Evolutionary conservation across 2,888 invertebrate genomes (phyloP).

Genomic region (Limenitis camilla): DNA sequence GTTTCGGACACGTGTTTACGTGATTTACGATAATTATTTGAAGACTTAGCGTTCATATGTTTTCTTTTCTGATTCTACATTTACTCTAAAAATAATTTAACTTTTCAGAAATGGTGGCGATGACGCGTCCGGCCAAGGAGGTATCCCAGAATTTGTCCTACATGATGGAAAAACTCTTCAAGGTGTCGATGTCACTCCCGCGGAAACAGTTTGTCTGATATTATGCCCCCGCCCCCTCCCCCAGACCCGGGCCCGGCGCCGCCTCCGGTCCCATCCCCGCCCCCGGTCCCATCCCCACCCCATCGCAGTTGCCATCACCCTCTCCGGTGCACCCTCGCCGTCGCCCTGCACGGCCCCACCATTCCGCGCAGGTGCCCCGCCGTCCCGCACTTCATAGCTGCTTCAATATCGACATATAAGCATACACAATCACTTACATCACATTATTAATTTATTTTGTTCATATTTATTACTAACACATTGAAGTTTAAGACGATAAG

Average conservation of each 20-base stretch:
- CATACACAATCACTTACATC: too few relatives aligned
- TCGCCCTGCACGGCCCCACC: background rate
- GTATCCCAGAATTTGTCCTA: slow-evolving; percentile 64
- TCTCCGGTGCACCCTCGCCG: too few relatives aligned
- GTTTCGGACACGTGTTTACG: too few relatives aligned
- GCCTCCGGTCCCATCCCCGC: background rate
- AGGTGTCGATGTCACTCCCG: slow-evolving; percentile 62
- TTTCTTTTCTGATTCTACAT: slow-evolving; percentile 72
- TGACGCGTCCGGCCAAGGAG: slow-evolving; percentile 65
- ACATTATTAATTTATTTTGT: too few relatives aligned
- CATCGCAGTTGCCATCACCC: too few relatives aligned
- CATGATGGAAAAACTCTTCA: slow-evolving; percentile 71
- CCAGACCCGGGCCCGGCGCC: background rate
- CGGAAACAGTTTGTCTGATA: slow-evolving; percentile 50
- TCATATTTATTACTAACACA: too few relatives aligned
- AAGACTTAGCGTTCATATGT: too few relatives aligned
- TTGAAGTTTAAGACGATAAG: too few relatives aligned
- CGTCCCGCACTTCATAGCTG: slow-evolving; percentile 5
- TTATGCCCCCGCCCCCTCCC: slow-evolving; percentile 5
- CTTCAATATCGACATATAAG: slow-evolving; percentile 9
- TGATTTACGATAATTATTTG: too few relatives aligned
- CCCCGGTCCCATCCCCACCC: slow-evolving; percentile 4
- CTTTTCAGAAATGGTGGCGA: slow-evolving; percentile 62
- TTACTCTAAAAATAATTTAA: background rate
- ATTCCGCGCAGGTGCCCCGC: background rate